These are phyloP conservation scores for Nyleta sp. DNA, from an alignment of 2,888 invertebrate genomes.

Conservation along the genomic window DNA sequence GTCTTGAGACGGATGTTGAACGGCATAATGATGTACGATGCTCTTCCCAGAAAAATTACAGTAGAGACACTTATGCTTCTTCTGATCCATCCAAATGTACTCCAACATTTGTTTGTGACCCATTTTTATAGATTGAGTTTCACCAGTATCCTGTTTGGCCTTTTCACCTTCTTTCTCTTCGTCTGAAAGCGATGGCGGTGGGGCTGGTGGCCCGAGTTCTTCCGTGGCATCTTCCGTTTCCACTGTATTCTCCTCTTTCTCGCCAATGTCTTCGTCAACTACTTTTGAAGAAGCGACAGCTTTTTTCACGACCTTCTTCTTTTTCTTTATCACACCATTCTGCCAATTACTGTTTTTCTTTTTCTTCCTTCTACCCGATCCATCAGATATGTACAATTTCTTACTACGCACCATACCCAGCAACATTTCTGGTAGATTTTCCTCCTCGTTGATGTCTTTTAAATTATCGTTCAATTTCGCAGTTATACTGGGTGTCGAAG, in stretches of 20 bases:
- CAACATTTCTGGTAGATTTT: conserved; percentile 34
- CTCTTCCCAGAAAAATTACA: conserved; percentile 85
- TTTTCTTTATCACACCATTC: conserved; percentile 74
- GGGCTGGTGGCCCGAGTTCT: conserved; percentile 4
- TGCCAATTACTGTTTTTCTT: conserved; percentile 76
- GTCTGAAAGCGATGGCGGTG: too few species aligned
- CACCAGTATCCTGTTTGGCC: neutral
- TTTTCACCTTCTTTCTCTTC: conserved; percentile 40
- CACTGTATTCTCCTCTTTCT: conserved; percentile 26
- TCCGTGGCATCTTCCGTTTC: neutral
- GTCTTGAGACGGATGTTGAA: conserved; percentile 86
- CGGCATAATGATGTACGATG: conserved; percentile 87
- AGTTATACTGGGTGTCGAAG: conserved; percentile 70
- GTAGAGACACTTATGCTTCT: conserved; percentile 84
- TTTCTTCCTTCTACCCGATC: conserved; percentile 69
- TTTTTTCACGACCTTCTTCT: conserved; percentile 69
- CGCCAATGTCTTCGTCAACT: conserved; percentile 10
- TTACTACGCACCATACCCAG: conserved; percentile 6
- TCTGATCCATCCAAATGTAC: conserved; percentile 74
- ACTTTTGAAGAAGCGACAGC: conserved; percentile 3
- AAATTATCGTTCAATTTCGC: neutral
- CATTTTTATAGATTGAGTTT: conserved; percentile 45
- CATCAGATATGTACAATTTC: conserved; percentile 24
- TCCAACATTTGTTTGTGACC: conserved; percentile 67
- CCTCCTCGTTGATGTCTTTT: conserved; percentile 48